These are phyloP conservation scores for Phainopepla nitens DNA, from an alignment of 2,113 vertebrate species.

Conservation along the genomic window DNA sequence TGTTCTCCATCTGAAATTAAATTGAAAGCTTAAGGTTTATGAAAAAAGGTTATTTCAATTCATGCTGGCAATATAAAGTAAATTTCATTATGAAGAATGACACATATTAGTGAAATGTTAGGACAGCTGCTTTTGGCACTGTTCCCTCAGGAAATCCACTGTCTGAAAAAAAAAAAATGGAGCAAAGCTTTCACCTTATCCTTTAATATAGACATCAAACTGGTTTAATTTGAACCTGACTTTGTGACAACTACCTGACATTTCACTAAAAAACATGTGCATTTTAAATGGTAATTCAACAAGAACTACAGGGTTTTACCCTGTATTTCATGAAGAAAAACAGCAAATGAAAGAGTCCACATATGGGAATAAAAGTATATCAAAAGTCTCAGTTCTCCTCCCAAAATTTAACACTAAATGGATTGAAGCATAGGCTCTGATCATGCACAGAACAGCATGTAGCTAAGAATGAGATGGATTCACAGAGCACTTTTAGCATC, in stretches of 20 bases:
- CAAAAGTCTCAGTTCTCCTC: background rate
- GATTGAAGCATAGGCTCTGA: background rate
- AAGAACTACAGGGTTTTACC: background rate
- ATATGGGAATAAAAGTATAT: background rate
- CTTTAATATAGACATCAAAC: background rate
- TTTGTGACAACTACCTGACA: background rate
- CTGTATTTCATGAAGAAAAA: background rate
- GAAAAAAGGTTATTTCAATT: background rate
- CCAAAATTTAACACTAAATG: background rate
- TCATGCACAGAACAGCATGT: background rate
- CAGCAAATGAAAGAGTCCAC: background rate
- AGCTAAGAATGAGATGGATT: background rate
- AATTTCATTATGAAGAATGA: background rate
- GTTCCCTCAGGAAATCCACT: background rate
- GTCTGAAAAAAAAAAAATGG: background rate
- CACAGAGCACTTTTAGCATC: background rate
- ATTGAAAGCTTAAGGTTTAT: background rate
- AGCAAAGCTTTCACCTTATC: background rate
- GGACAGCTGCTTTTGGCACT: background rate
- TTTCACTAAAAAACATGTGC: background rate
- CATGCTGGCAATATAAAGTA: background rate
- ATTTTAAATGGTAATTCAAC: background rate
- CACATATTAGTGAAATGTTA: background rate
- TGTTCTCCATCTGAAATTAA: conserved; percentile 89
- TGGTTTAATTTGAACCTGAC: background rate